Evolutionary conservation across 2,888 invertebrate genomes (phyloP), one percentile per base, ranked within the genome.

Genomic region (Hypolimnas misippus): DNA sequence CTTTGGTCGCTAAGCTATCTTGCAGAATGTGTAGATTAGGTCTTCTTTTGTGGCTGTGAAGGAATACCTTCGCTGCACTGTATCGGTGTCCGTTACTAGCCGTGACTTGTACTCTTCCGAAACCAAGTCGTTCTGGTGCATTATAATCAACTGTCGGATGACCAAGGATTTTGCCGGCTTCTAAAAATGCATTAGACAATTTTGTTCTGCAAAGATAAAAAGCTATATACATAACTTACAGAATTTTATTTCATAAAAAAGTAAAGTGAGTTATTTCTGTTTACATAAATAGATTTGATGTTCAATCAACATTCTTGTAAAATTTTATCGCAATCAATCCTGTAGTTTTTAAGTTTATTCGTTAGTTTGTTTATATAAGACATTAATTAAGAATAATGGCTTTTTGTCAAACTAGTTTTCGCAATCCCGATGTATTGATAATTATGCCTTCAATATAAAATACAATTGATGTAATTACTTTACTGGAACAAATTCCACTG

Each of bases 141-240:
- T 95, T 96, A 77, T 96, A 95, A 77, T 97, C 96, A 10, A 94
- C 89, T 50, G 94, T 93, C 0, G 92, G 89, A 77, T 95, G 94
- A 0, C 96, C 96, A 35, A 94, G 91, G 76, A 95, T 89, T 75
- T 93, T 89, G 2, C 94, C 95, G 1, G 95, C 94, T 67, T 93
- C 86, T 0, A 95, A 79, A 76, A 94, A 95, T 0, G 94, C 92
- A 38, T 79, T 75, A 3, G 82, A 65, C 66, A 91, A 70, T 72
- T 82, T 85, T 2, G 91, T 88, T 68, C 90, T 92, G 85, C 6
- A 62, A 62, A 55, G 84, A 82, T 58, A 51, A 57, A 63, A 58
- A 17, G 33, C 55, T 33, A 19, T 40, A 40, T 57, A 3, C 42
- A 33, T 42, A 2, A 54, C 12, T 19, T 14, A 46, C n/a, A 54